These are phyloP conservation scores for Tyrannus savana DNA, from an alignment of 2,113 vertebrate species.

Conservation along the genomic window DNA sequence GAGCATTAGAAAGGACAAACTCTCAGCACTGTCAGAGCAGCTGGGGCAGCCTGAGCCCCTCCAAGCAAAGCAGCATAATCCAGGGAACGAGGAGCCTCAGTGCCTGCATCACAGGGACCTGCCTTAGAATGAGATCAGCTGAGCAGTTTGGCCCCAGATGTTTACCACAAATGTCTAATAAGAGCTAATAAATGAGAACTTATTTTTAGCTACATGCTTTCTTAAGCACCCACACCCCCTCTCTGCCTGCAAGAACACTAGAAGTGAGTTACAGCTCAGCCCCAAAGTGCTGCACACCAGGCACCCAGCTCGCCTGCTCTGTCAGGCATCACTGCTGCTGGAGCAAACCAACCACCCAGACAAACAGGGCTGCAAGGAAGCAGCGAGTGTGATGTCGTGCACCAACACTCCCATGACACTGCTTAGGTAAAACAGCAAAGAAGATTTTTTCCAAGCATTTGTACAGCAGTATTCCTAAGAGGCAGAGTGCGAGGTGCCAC, in stretches of 20 bases:
- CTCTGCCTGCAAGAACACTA: not conserved
- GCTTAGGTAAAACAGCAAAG: not conserved
- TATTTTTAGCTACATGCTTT: not conserved
- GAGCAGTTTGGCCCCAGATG: not conserved
- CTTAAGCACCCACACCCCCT: not conserved
- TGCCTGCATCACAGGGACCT: not conserved
- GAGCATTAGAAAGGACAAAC: slow-evolving; percentile 35
- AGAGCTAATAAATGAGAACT: not conserved
- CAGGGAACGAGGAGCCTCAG: not conserved
- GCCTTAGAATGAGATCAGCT: not conserved
- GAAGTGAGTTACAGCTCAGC: not conserved
- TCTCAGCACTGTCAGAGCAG: not conserved
- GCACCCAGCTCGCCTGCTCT: not conserved
- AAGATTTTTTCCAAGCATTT: not conserved
- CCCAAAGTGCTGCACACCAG: not conserved
- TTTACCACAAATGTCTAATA: not conserved
- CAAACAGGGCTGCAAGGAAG: not conserved
- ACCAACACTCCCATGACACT: not conserved
- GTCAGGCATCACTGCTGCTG: not conserved
- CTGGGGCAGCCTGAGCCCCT: not conserved
- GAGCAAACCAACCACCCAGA: not conserved
- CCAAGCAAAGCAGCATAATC: not conserved
- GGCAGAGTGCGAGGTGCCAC: no score
- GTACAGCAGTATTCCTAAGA: not conserved
- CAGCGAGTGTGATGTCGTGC: not conserved